Conservation (phyloP, 2,113 vertebrate species). For the Microcebus jonahi region DNA sequence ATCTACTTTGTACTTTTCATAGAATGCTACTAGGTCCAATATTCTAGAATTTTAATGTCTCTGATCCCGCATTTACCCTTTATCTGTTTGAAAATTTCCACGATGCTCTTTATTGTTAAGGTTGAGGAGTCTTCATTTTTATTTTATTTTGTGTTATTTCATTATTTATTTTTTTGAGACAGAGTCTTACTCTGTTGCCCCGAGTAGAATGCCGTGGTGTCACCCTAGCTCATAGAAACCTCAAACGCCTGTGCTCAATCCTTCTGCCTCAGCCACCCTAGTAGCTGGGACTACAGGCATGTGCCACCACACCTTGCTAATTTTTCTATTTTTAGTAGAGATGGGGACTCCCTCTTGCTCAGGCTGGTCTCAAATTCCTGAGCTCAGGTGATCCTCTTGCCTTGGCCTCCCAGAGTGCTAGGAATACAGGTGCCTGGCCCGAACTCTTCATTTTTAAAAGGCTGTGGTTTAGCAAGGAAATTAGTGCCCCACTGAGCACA, state of each 20-base stretch:
- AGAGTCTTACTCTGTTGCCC: background rate
- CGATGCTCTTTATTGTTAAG: background rate
- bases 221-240: too few relatives aligned
- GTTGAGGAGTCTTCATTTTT: background rate
- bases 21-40: background rate
- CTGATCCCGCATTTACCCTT: constrained; percentile 14
- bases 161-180: background rate
- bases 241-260: too few relatives aligned
- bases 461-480: constrained; percentile 1
- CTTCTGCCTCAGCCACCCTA: too few relatives aligned
- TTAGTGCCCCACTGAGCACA: background rate
- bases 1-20: background rate
- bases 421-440: background rate
- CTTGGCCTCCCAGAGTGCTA: background rate
- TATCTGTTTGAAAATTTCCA: background rate
- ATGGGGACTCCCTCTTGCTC: too few relatives aligned
- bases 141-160: background rate
- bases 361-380: too few relatives aligned
- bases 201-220: too few relatives aligned
- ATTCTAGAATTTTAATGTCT: constrained; percentile 4
- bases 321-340: too few relatives aligned
- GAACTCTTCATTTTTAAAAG: background rate
- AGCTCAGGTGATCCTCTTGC: too few relatives aligned
- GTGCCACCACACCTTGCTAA: too few relatives aligned
- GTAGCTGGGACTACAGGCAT: too few relatives aligned